Evolutionary conservation across 2,888 invertebrate genomes (phyloP), one percentile per base, ranked within the genome.

Genomic region (Therioaphis trifolii): DNA sequence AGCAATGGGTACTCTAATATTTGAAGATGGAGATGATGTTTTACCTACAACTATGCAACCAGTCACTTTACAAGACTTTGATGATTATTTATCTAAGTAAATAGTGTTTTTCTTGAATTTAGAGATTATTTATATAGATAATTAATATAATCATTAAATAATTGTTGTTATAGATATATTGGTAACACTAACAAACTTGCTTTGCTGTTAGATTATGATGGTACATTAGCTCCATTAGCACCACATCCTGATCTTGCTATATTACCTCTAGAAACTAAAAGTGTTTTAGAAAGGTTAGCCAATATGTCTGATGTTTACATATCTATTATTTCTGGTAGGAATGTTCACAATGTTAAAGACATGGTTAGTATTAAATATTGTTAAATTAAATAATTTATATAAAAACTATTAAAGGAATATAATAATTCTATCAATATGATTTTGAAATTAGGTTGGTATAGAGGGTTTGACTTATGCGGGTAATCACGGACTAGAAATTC

Each of bases 391-490:
- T 80, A 87, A 14, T 61, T 52, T 29, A 18, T 43, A 2, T 55
- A 40, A 76, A 27, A 76, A 9, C 7, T 21, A 12, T 58, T 12
- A 58, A 12, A 24, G n/a, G 11, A 1, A 76, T 76, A 35, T 61
- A 61, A 2, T 75, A 40, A 78, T 40, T 3, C 55, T 58, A 78
- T 40, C n/a, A 27, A 24, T 4, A 77, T 72, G 58, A 82, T 84
- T 85, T 86, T 85, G 77, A 49, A n/a, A 87, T 61, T 86, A 92
- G 92, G 92, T 96, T 72, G 96, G 95, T 21, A 96, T 96, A 85
- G 95, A 95, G 86, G 95, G 95, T 85, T 95, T 96, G 85, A 96
- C 96, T 0, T 96, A 96, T 88, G 96, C 96, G 0, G 96, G 96
- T 49, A 96, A 94, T 89, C 96, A 96, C 87, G 96, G 96, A 0